Evolutionary conservation across 2,797 vertebrate species (phyloP), one percentile per base, ranked within the genome.

Genomic region (Anguilla marmorata): DNA sequence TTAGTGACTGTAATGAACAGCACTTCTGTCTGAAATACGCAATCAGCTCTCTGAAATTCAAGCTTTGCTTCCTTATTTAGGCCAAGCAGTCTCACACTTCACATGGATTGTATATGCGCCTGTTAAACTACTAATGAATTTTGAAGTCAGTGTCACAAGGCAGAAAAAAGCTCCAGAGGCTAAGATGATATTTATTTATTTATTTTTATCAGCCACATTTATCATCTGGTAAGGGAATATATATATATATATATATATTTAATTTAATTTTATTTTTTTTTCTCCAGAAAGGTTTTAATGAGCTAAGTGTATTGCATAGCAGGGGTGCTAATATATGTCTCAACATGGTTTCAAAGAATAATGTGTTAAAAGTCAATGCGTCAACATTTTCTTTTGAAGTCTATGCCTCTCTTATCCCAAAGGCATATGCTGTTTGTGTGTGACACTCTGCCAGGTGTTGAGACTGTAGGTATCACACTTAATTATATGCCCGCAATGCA

Each of bases 301-400:
- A 37, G 74, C 74, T 41, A 41, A 41, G 74, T 60, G 50, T 88
- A 87, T 90, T 87, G 74, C 84, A 85, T 83, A 79, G 89, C 85
- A 86, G 90, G 88, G 87, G 86, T 88, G 88, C 87, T 66, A 88
- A 69, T 45, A 90, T 90, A 90, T 87, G 87, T 88, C 89, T 90
- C 87, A 90, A 54, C 88, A 88, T 87, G 88, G 87, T 56, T 85
- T 74, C 63, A 69, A 89, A 74, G 21, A 86, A 87, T 76, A 88
- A 85, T 87, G 84, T 89, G 86, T 90, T 87, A 90, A 91, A 92
- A 92, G 91, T 86, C 90, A 92, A 91, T 90, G 90, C 84, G 86
- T 86, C 76, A 58, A 89, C 83, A 90, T 87, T 86, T 14, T 11
- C 89, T 91, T 82, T 92, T 87, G 87, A 89, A 90, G 89, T 89